Percentiles rank a stretch among this genome's conserved stretches.
Conservation (phyloP, 2,113 vertebrate genomes). For the Oncorhynchus mykiss region DNA sequence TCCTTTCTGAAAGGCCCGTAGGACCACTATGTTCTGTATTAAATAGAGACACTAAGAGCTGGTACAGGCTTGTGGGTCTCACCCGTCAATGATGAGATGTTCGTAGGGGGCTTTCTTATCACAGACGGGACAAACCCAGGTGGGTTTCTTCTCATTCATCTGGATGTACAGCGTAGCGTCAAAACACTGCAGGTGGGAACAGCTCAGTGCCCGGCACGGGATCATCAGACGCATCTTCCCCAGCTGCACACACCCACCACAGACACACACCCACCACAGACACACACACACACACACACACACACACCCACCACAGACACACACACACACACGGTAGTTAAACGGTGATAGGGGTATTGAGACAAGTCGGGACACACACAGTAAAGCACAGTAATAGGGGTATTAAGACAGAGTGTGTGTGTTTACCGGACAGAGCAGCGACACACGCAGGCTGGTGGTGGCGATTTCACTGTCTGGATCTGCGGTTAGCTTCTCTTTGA, state of each 20-base stretch:
- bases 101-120: slow-evolving; percentile 97
- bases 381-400: neutral
- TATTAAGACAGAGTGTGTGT: neutral
- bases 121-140: slow-evolving; percentile 98
- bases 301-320: slow-evolving; percentile 15
- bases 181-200: slow-evolving; percentile 98
- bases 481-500: slow-evolving; percentile 98
- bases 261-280: no score
- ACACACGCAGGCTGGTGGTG: slow-evolving; percentile 96
- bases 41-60: neutral
- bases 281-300: neutral
- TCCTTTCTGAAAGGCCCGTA: no score
- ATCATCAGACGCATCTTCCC: slow-evolving; percentile 97
- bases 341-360: slow-evolving; percentile 14
- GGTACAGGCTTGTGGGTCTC: slow-evolving; percentile 25
- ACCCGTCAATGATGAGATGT: slow-evolving; percentile 98
- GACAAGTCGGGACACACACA: slow-evolving; percentile 10
- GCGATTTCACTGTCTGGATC: slow-evolving; percentile 99
- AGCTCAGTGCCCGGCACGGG: slow-evolving; percentile 93
- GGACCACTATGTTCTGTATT: no score
- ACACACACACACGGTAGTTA: slow-evolving; percentile 1
- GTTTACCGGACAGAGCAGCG: slow-evolving; percentile 97
- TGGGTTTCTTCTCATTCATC: slow-evolving; percentile 99
- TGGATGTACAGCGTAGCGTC: slow-evolving; percentile 98
- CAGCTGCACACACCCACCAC: slow-evolving; percentile 72